Percentiles rank a stretch among this genome's conserved stretches.
phyloP scores from a whole-genome alignment of 2,888 invertebrate species.

The Coronaproctus castanopsis region DNA sequence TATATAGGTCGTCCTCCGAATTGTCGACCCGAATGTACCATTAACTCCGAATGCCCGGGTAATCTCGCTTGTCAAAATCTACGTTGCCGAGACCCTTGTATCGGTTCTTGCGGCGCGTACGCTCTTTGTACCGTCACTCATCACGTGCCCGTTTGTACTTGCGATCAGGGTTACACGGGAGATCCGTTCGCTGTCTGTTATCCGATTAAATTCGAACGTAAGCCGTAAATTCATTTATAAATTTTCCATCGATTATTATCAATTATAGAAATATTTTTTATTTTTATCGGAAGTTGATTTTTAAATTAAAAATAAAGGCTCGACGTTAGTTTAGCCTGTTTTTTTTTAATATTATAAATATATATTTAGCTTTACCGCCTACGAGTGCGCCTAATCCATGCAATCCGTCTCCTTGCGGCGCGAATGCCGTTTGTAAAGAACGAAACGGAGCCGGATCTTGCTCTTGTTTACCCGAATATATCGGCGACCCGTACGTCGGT shows the following conservation, averaged over 20 bases:
- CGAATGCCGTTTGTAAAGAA: constrained; percentile 57
- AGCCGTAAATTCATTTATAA: constrained; percentile 13
- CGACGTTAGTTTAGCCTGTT: too few relatives aligned
- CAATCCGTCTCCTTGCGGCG: constrained; percentile 56
- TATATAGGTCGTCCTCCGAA: constrained; percentile 40
- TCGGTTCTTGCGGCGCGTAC: constrained; percentile 44
- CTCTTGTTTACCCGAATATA: constrained; percentile 48
- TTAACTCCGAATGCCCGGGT: constrained; percentile 33
- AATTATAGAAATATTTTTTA: background rate
- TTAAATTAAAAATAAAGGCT: too few relatives aligned
- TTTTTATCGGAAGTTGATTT: too few relatives aligned
- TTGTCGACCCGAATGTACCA: constrained; percentile 42
- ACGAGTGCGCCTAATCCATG: constrained; percentile 47
- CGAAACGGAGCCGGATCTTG: constrained; percentile 54
- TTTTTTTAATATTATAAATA: too few relatives aligned
- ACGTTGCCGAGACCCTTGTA: constrained; percentile 38
- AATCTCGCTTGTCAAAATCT: constrained; percentile 33
- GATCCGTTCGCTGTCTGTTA: constrained; percentile 33
- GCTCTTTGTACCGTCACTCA: constrained; percentile 38
- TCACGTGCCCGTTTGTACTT: constrained; percentile 33
- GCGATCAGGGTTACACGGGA: constrained; percentile 34
- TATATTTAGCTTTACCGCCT: constrained; percentile 21
- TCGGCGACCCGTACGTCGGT: constrained; percentile 55
- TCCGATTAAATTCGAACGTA: constrained; percentile 13
- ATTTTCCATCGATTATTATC: background rate